Percentiles rank a stretch among this genome's conserved stretches.
These are phyloP conservation scores for Phylloscopus collybita DNA, from an alignment of 2,797 vertebrate species.

Conservation along the genomic window DNA sequence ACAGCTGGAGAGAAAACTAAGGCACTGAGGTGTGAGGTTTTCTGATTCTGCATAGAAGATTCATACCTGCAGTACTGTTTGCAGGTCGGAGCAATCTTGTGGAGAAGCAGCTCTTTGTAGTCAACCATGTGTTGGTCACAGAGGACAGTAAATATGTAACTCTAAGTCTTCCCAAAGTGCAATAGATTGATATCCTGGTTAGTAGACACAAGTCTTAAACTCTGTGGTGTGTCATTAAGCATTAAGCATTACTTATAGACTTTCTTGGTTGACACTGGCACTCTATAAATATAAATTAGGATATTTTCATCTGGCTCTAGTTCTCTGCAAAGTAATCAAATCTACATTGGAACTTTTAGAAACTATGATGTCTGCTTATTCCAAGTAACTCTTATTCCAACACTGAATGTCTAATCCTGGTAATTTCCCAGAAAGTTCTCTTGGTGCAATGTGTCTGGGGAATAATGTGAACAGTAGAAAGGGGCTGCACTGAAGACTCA, in stretches of 20 bases:
- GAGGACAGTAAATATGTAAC: background rate
- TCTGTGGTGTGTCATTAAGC: background rate
- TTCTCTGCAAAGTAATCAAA: background rate
- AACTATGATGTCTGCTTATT: background rate
- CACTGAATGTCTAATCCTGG: background rate
- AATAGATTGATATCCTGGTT: background rate
- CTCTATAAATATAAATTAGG: background rate
- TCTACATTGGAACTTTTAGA: background rate
- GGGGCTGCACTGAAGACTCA: background rate
- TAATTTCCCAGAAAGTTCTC: background rate
- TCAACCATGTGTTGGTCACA: background rate
- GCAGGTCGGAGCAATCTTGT: background rate
- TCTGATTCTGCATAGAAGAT: background rate
- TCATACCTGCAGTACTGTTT: background rate
- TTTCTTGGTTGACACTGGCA: background rate
- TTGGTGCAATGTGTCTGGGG: accelerated
- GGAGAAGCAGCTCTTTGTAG: background rate
- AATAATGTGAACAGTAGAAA: background rate
- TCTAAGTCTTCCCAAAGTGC: background rate
- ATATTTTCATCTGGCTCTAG: background rate
- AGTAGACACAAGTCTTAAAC: background rate
- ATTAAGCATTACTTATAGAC: background rate
- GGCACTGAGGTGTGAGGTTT: background rate
- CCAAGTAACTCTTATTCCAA: background rate
- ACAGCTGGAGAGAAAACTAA: background rate